Evolutionary conservation across 1,140 invertebrate species (phyloP), one percentile per base, ranked within the genome.

Genomic region (Drosophila orosa): DNA sequence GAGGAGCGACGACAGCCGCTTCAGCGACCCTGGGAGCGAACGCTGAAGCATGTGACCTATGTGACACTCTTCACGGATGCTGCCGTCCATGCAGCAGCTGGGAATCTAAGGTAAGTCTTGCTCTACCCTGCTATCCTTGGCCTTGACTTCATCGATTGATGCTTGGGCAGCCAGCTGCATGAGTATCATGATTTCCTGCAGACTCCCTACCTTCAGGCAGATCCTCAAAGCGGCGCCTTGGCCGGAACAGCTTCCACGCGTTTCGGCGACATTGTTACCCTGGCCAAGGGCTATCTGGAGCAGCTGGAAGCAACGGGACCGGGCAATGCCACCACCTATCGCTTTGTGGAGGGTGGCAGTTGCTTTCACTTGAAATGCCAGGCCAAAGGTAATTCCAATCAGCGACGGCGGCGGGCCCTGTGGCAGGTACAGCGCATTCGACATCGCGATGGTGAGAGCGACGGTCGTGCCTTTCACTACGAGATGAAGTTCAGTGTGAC

Each of bases 371-470:
- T 22, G 19, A 33, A 55, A 42, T 22, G 73, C 54, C 35, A 27
- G 45, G 5, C 25, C 12, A 50, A n/a, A n/a, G n/a, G n/a, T n/a
- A n/a, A 19, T 35, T 90, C 40, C 92, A 67, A 86, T 92, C 92
- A 92, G 55, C 90, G 94, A 2, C 47, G 47, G 5, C 33, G 33
- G 5, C 93, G 93, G 72, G 94, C 94, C 0, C 81, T 94, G 56
- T 95, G 95, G 95, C 94, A 93, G 3, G 94, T 95, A 0, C 94
- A 95, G 83, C 92, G 94, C 31, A 93, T 95, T 35, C 85, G 94
- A 40, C 94, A 95, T 90, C 92, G 94, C 59, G 94, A 95, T 66
- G 76, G 63, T 12, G 54, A 37, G 8, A 54, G 29, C 25, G 27
- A 9, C 33, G 77, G 85, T 17, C 92, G 56, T 84, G 84, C 12